Percentiles rank a stretch among this genome's conserved stretches.
phyloP scores from a whole-genome alignment of 2,797 vertebrate species.

The Ptychadena robeensis region DNA sequence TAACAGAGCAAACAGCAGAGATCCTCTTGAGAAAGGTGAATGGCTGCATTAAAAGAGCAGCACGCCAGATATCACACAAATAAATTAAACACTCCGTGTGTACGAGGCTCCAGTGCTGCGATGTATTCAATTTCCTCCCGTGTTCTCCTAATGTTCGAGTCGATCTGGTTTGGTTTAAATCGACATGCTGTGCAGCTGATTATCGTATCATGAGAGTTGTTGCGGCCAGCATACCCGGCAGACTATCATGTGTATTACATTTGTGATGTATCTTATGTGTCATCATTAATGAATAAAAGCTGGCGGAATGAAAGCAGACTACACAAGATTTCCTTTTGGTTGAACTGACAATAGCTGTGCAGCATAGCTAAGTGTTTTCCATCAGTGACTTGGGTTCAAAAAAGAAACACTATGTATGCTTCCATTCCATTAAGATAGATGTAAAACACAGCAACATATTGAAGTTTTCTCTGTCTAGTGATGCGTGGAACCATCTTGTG shows the following conservation, averaged over 20 bases:
- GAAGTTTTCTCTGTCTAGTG: too few relatives aligned
- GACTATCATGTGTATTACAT: background rate
- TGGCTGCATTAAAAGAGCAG: background rate
- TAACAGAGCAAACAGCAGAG: background rate
- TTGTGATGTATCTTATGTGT: background rate
- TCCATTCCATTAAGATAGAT: too few relatives aligned
- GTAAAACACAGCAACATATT: too few relatives aligned
- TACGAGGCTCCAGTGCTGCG: background rate
- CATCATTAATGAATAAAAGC: background rate
- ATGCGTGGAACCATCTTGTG: too few relatives aligned
- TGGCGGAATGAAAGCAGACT: background rate
- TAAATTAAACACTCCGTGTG: background rate
- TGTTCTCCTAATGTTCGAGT: background rate
- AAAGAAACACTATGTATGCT: background rate
- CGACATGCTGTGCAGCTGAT: background rate
- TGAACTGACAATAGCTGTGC: too few relatives aligned
- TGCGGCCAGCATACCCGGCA: background rate
- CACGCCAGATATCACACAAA: background rate
- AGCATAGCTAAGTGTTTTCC: background rate
- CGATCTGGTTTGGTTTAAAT: slow-evolving; percentile 10
- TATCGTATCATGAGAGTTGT: background rate
- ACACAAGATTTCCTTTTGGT: too few relatives aligned
- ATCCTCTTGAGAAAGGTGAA: background rate
- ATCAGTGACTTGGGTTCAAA: background rate
- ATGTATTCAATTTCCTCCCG: background rate